Evolutionary conservation across 2,888 invertebrate genomes (phyloP), one percentile per base, ranked within the genome.

Genomic region (Trypoxylon attenuatum): DNA sequence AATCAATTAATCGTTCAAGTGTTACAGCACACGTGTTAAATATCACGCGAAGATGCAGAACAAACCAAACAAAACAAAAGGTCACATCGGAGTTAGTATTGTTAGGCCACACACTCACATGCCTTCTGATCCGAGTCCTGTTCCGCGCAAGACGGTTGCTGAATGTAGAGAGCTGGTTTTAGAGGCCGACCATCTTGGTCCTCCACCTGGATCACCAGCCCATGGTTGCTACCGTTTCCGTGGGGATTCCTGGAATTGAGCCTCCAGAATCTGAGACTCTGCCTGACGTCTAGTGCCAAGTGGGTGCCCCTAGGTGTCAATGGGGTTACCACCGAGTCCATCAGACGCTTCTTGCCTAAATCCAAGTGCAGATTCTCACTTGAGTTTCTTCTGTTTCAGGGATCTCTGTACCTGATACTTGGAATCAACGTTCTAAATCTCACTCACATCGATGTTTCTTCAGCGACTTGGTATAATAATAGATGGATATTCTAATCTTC

Each of bases 191-290:
- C 89, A 51, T 90, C 90, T 80, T 91, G 90, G 80, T 91, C 90
- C 81, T 91, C 91, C 18, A 91, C 90, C 72, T 90, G 87, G n/a
- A 91, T 86, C 10, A 89, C 89, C 59, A 91, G 76, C 0, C 89
- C 91, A 51, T 87, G 85, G 70, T 86, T 86, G 81, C 82, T 88
- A 51, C 74, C 77, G 58, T 51, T 70, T 43, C 70, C 75, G 16
- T 69, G 72, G 18, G 68, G 5, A 46, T 62, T 71, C 15, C 70
- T 64, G 18, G 65, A 19, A 69, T 67, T 78, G 25, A 78, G 71
- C 55, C 82, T 74, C 87, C 87, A 87, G 55, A 80, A 83, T 64
- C 81, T 80, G 45, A 85, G 68, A 3, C 80, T 80, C 41, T 84
- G 81, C 50, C 81, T 77, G 5, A 85, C 85, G 57, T 87, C 85